Conservation (phyloP, 2,113 vertebrate species). For the Malurus alboscapulatus region DNA sequence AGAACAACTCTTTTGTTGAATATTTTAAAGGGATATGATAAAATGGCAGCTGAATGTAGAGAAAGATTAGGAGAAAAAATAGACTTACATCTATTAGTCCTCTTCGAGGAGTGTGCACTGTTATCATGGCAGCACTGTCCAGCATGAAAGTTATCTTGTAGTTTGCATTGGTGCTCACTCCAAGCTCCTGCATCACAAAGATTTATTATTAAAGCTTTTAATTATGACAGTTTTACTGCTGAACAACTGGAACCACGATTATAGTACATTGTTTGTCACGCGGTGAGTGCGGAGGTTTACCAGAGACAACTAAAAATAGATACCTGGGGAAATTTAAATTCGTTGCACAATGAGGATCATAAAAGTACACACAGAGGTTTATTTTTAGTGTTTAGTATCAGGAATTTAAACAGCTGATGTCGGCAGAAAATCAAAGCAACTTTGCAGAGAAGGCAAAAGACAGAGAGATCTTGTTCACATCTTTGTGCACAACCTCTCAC, state of each 20-base stretch:
- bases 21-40: not conserved
- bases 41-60: not conserved
- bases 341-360: not conserved
- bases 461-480: not conserved
- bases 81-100: slow-evolving; percentile 91
- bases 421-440: not conserved
- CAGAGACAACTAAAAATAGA: not conserved
- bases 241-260: not conserved
- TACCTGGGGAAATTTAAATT: not conserved
- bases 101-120: slow-evolving; percentile 94
- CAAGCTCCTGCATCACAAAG: slow-evolving; percentile 85
- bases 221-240: not conserved
- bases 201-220: not conserved
- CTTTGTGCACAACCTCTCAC: not conserved
- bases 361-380: not conserved
- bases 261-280: not conserved
- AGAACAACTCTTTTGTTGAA: not conserved
- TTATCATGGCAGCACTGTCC: slow-evolving; percentile 99
- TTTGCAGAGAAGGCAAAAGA: not conserved
- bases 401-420: not conserved
- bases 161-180: slow-evolving; percentile 93
- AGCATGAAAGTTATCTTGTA: slow-evolving; percentile 99
- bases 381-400: not conserved
- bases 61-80: not conserved
- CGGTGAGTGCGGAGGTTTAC: not conserved